Evolutionary conservation across 2,797 vertebrate genomes (phyloP).

Genomic region (Hypotaenidia philippensis): DNA sequence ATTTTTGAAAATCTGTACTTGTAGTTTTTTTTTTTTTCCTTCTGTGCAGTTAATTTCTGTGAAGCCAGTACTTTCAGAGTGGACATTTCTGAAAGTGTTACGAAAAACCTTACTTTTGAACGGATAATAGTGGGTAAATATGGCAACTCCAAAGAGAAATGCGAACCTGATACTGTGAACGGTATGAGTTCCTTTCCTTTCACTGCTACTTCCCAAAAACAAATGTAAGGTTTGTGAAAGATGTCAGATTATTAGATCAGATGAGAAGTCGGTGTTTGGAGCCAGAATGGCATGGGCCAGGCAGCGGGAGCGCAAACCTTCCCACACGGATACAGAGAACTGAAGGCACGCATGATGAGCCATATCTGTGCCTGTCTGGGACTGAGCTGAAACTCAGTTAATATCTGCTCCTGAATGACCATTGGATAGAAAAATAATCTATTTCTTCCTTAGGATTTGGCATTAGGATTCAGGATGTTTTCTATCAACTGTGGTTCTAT

Average conservation of each 20-base stretch:
- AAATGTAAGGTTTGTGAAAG: not conserved
- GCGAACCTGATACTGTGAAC: not conserved
- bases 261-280: not conserved
- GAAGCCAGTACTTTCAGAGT: not conserved
- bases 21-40: not conserved
- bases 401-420: not conserved
- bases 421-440: not conserved
- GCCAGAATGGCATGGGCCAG: not conserved
- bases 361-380: accelerated
- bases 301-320: not conserved
- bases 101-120: slow-evolving; percentile 24
- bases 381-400: not conserved
- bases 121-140: slow-evolving; percentile 56
- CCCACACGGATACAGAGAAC: not conserved
- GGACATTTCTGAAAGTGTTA: not conserved
- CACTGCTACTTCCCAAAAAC: not conserved
- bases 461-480: not conserved
- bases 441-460: not conserved
- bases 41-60: slow-evolving; percentile 74
- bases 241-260: not conserved
- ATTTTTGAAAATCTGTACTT: not conserved
- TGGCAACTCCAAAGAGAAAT: slow-evolving; percentile 47
- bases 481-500: not conserved
- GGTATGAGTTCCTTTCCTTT: slow-evolving; percentile 45
- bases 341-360: accelerated